Evolutionary conservation across 2,113 vertebrate genomes (phyloP).

Genomic region (Danionella cerebrum): DNA sequence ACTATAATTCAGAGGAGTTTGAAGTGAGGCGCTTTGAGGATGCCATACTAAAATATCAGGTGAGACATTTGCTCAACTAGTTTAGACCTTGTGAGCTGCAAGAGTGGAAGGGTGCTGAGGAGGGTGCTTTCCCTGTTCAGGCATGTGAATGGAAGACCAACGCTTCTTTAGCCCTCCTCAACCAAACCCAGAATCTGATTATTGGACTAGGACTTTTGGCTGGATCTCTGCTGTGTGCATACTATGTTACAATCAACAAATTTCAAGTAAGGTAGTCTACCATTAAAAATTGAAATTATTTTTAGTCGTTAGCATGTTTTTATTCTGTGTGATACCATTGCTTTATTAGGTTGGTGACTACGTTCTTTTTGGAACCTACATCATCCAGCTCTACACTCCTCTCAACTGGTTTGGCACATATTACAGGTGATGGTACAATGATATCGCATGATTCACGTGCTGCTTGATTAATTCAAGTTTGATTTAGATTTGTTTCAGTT

Average conservation of each 20-base stretch:
- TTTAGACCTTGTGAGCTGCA: neutral
- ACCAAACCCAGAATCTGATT: slow-evolving; percentile 85
- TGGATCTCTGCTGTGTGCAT: slow-evolving; percentile 78
- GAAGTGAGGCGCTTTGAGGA: slow-evolving; percentile 78
- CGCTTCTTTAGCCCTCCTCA: slow-evolving; percentile 77
- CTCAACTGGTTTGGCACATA: slow-evolving; percentile 93
- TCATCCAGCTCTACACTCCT: slow-evolving; percentile 85
- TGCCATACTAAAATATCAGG: slow-evolving; percentile 81
- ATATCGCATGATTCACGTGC: no score
- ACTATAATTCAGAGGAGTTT: slow-evolving; percentile 77
- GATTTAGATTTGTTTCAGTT: no score
- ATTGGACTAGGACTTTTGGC: slow-evolving; percentile 77
- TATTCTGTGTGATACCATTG: neutral
- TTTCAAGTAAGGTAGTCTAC: slow-evolving; percentile 64
- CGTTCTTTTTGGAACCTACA: slow-evolving; percentile 87
- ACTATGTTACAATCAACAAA: slow-evolving; percentile 73
- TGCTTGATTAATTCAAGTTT: no score
- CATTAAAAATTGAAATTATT: neutral
- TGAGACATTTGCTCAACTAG: slow-evolving; percentile 32
- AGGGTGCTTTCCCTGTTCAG: slow-evolving; percentile 42
- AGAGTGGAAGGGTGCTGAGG: neutral
- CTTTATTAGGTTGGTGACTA: slow-evolving; percentile 73
- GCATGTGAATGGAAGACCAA: slow-evolving; percentile 79
- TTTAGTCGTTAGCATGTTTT: neutral
- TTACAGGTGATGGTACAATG: slow-evolving; percentile 68